phyloP scores from a whole-genome alignment of 2,888 invertebrate species.

The Trissoscelio sp. region DNA sequence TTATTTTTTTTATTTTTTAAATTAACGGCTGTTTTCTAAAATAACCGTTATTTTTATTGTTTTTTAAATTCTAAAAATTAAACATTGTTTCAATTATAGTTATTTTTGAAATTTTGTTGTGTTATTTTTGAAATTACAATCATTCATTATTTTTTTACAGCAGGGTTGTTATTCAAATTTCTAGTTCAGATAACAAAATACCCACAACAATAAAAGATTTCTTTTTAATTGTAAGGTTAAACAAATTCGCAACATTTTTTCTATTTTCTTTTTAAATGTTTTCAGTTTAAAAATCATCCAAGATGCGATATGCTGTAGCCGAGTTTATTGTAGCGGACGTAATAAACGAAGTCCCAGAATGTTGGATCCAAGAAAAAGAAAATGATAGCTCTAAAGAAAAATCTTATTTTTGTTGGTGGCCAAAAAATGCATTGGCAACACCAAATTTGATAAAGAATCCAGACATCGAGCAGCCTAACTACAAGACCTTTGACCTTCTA shows the following conservation, averaged over 20 bases:
- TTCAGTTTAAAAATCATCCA: background rate
- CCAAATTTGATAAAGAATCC: background rate
- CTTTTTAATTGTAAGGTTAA: background rate
- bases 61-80: too few species aligned
- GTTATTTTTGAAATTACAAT: too few species aligned
- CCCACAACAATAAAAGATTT: too few species aligned
- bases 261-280: background rate
- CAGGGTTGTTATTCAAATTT: too few species aligned
- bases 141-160: too few species aligned
- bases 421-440: background rate
- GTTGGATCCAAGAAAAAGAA: background rate
- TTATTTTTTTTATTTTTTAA: too few species aligned
- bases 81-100: too few species aligned
- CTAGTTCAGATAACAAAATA: too few species aligned
- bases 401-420: background rate
- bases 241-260: background rate
- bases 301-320: background rate
- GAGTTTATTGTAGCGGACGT: background rate
- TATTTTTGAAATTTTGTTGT: too few species aligned
- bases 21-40: too few species aligned
- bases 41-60: too few species aligned
- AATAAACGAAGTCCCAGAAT: background rate
- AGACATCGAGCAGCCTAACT: background rate
- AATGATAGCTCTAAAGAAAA: background rate
- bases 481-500: background rate